Conservation (phyloP, 2,113 vertebrate genomes). For the Saguinus midas region DNA sequence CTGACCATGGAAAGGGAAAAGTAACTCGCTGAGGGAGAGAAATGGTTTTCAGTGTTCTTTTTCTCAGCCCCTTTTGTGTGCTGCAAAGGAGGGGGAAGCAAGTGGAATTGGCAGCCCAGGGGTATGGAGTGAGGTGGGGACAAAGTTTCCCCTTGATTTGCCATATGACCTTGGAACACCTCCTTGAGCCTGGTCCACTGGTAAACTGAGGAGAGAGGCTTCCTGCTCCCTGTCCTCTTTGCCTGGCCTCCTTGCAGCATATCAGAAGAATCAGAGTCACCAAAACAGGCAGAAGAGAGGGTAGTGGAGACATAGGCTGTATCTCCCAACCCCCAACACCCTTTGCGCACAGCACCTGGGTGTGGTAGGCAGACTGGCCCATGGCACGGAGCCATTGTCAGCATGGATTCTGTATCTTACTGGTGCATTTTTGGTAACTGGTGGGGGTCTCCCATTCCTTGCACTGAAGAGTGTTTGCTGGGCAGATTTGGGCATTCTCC, state of each 20-base stretch:
- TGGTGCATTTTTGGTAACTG: no score
- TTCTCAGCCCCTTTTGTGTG: not conserved
- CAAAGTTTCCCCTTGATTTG: not conserved
- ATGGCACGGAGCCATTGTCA: fast-evolving
- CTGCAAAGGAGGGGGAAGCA: not conserved
- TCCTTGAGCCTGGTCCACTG: not conserved
- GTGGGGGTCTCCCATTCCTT: not conserved
- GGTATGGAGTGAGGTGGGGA: not conserved
- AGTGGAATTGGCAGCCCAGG: not conserved
- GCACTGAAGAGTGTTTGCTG: not conserved
- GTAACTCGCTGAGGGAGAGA: not conserved
- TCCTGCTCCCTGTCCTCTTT: not conserved
- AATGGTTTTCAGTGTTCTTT: not conserved
- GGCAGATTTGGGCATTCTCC: not conserved
- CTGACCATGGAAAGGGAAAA: not conserved
- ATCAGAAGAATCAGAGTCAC: not conserved
- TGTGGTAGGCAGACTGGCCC: not conserved
- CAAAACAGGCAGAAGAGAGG: not conserved
- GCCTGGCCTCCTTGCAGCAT: not conserved
- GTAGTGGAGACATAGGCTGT: not conserved
- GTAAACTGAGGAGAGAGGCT: not conserved
- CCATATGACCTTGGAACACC: not conserved
- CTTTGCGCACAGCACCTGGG: not conserved
- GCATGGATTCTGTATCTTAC: not conserved
- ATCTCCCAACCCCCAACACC: not conserved